Evolutionary conservation across 2,113 vertebrate genomes (phyloP).

Genomic region (Salvelinus alpinus): DNA sequence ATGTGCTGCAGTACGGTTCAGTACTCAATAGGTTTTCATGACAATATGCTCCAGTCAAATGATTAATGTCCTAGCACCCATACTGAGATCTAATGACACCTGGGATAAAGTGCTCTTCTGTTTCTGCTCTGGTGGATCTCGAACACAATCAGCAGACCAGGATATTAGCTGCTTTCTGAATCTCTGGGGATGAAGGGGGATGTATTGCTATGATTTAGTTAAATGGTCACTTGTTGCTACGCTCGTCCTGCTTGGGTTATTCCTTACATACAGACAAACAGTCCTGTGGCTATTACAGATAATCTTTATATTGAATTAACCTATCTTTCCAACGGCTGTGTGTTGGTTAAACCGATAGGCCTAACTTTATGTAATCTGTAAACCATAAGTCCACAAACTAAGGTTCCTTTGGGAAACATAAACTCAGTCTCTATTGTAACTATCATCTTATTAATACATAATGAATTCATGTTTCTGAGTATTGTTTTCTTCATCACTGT

Average conservation of each 20-base stretch:
- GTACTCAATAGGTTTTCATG: background rate
- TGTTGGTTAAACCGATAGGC: background rate
- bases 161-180: background rate
- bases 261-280: background rate
- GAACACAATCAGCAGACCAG: background rate
- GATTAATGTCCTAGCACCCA: background rate
- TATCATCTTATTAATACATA: too few relatives aligned
- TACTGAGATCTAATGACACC: background rate
- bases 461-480: too few relatives aligned
- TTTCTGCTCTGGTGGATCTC: background rate
- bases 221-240: background rate
- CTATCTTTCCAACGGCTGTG: background rate
- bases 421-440: too few relatives aligned
- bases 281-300: background rate
- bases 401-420: too few relatives aligned
- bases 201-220: background rate
- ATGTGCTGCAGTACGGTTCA: too few relatives aligned
- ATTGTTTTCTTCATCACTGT: too few relatives aligned
- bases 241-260: background rate
- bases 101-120: background rate
- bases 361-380: background rate
- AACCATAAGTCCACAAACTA: too few relatives aligned
- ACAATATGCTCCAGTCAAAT: background rate
- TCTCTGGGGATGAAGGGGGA: background rate
- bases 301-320: background rate